These are phyloP conservation scores for Orius insidiosus DNA, from an alignment of 1,140 invertebrate species.

Conservation along the genomic window DNA sequence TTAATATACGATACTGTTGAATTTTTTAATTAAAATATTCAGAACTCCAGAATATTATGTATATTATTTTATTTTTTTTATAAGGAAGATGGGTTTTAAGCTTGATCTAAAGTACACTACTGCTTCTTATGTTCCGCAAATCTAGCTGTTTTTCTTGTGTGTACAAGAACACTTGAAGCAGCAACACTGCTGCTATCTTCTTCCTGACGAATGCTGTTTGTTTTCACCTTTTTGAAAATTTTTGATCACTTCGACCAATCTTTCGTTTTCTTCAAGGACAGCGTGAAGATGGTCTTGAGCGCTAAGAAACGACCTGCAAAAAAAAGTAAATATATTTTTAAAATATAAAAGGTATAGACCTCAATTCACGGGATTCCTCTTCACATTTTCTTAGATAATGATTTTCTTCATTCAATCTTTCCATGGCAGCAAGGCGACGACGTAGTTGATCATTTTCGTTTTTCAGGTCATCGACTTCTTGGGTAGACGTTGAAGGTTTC, in stretches of 20 bases:
- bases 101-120: neutral
- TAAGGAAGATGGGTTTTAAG: too few relatives aligned
- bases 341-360: slow-evolving; percentile 16
- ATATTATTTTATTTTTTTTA: too few relatives aligned
- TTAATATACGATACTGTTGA: too few relatives aligned
- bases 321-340: slow-evolving; percentile 6
- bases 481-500: neutral
- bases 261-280: slow-evolving; percentile 51
- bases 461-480: slow-evolving; percentile 21
- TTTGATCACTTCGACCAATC: slow-evolving; percentile 36
- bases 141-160: slow-evolving; percentile 15
- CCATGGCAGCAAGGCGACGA: slow-evolving; percentile 36
- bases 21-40: too few relatives aligned
- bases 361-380: slow-evolving; percentile 41
- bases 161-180: slow-evolving; percentile 36
- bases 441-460: slow-evolving; percentile 46
- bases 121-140: slow-evolving; percentile 10
- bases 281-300: slow-evolving; percentile 53
- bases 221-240: slow-evolving; percentile 25
- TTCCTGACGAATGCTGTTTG: slow-evolving; percentile 30
- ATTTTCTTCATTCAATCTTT: slow-evolving; percentile 44
- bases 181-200: slow-evolving; percentile 46
- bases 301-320: slow-evolving; percentile 31
- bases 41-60: too few relatives aligned
- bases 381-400: slow-evolving; percentile 35